Evolutionary conservation across 2,113 vertebrate species (phyloP).

Genomic region (Cardinalis cardinalis): DNA sequence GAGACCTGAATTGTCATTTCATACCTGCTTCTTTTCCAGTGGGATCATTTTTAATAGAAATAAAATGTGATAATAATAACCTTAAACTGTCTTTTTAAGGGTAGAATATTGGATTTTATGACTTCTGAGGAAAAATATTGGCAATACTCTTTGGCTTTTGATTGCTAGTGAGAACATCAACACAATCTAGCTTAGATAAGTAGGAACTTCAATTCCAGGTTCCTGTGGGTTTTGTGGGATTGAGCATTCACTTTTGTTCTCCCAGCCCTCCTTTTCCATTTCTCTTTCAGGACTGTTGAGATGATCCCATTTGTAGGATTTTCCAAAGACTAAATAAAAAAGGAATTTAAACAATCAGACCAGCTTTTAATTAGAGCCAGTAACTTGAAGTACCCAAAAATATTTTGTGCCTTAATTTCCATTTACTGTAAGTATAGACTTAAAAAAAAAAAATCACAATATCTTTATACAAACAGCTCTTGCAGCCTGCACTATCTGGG

Average conservation of each 20-base stretch:
- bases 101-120: slow-evolving; percentile 64
- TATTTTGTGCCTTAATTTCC: slow-evolving; percentile 2
- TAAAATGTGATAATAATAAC: slow-evolving; percentile 44
- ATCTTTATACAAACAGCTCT: background rate
- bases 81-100: slow-evolving; percentile 55
- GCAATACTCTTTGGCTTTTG: slow-evolving; percentile 40
- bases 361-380: slow-evolving; percentile 23
- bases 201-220: background rate
- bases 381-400: background rate
- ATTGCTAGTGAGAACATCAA: slow-evolving; percentile 16
- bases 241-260: background rate
- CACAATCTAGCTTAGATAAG: background rate
- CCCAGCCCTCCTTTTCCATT: background rate
- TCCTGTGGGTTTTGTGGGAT: slow-evolving; percentile 19
- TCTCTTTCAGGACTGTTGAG: background rate
- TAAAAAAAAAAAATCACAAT: background rate
- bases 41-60: slow-evolving; percentile 59
- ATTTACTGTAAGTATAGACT: background rate
- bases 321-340: slow-evolving; percentile 3
- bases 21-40: slow-evolving; percentile 57
- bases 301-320: slow-evolving; percentile 4
- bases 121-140: slow-evolving; percentile 37
- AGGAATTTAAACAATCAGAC: background rate
- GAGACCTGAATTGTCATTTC: slow-evolving; percentile 57
- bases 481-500: background rate